Percentiles rank a stretch among this genome's conserved stretches.
These are phyloP conservation scores for Ariopsis seemanni DNA, from an alignment of 2,113 vertebrate genomes.

Conservation along the genomic window DNA sequence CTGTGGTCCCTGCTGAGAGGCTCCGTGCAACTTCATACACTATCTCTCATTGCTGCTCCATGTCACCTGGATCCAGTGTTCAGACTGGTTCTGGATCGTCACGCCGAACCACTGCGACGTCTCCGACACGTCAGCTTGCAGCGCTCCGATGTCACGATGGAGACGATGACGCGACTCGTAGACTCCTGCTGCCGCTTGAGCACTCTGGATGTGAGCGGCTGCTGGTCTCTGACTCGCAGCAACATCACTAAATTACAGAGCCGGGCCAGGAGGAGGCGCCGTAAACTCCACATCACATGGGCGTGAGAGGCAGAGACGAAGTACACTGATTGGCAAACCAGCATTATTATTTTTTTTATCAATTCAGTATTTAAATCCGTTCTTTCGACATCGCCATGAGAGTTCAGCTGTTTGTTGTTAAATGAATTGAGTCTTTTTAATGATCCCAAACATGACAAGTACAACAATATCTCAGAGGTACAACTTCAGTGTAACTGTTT, in stretches of 20 bases:
- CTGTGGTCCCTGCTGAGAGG: constrained; percentile 64
- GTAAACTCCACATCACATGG: constrained; percentile 51
- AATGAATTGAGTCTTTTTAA: not conserved
- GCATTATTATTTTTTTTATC: no score
- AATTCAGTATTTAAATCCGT: not conserved
- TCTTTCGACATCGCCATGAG: not conserved
- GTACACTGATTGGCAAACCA: no score
- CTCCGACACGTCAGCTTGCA: constrained; percentile 54
- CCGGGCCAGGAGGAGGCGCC: constrained; percentile 51
- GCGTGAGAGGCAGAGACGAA: constrained; percentile 34
- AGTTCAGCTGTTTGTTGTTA: not conserved
- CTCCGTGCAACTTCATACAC: constrained; percentile 65
- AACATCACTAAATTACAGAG: constrained; percentile 45
- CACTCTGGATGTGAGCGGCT: constrained; percentile 65
- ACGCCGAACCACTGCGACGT: constrained; percentile 3
- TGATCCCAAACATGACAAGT: not conserved
- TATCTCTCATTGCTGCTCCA: constrained; percentile 69
- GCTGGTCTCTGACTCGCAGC: constrained; percentile 64
- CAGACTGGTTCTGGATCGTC: constrained; percentile 49
- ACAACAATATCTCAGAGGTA: not conserved
- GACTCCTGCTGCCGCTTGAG: constrained; percentile 55
- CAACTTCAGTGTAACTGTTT: not conserved
- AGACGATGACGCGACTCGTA: constrained; percentile 56
- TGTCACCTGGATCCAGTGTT: constrained; percentile 68
- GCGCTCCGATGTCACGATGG: constrained; percentile 62